Conservation (phyloP, 1,140 invertebrate genomes). For the Holcopasites calliopsidis region DNA sequence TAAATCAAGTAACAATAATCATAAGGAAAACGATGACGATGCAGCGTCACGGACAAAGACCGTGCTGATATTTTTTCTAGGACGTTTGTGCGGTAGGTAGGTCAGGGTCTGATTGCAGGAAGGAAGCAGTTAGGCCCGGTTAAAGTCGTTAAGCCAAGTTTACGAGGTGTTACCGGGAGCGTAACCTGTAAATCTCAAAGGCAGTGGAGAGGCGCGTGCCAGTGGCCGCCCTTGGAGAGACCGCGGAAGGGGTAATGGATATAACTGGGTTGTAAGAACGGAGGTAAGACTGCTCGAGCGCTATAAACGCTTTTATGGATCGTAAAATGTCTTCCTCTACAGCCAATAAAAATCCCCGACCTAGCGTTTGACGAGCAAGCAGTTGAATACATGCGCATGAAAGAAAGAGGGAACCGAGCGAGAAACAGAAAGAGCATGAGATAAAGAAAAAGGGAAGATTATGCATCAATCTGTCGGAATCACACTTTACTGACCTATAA, state of each 20-base stretch:
- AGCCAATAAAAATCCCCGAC: conserved; percentile 78
- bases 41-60: background rate
- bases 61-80: conserved; percentile 58
- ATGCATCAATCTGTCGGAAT: conserved; percentile 67
- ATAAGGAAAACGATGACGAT: background rate
- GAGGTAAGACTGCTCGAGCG: conserved; percentile 64
- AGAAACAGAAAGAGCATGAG: background rate
- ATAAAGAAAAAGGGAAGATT: conserved; percentile 7
- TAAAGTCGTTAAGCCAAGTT: conserved; percentile 80
- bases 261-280: conserved; percentile 69
- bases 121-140: conserved; percentile 80
- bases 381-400: conserved; percentile 42
- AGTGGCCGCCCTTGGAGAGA: conserved; percentile 78
- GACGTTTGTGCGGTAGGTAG: conserved; percentile 61
- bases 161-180: conserved; percentile 80
- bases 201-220: conserved; percentile 74
- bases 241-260: conserved; percentile 77
- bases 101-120: conserved; percentile 79
- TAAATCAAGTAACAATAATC: background rate
- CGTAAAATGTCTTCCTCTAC: conserved; percentile 80
- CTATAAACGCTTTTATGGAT: conserved; percentile 79
- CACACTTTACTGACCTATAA: conserved; percentile 66
- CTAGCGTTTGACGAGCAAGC: conserved; percentile 71
- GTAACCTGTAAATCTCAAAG: conserved; percentile 79
- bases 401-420: background rate